phyloP scores from a whole-genome alignment of 2,888 invertebrate species.

The Liposcelis brunnea region DNA sequence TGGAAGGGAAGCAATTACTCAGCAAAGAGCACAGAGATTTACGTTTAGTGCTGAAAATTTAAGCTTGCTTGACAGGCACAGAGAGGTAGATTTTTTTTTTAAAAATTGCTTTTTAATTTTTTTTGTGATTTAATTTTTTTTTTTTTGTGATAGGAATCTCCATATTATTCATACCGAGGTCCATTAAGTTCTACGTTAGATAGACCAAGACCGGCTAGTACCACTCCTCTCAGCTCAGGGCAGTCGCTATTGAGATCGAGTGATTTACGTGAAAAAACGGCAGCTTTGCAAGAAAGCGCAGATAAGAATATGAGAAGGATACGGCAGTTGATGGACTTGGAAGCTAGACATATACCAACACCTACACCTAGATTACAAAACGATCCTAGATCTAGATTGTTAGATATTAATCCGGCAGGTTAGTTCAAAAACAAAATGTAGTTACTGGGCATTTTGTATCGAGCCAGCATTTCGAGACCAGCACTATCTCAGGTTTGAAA shows the following conservation, averaged over 20 bases:
- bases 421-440: slow-evolving; percentile 15
- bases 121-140: background rate
- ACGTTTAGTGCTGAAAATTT: slow-evolving; percentile 87
- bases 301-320: slow-evolving; percentile 41
- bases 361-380: slow-evolving; percentile 15
- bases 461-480: too few relatives aligned
- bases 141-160: background rate
- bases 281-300: background rate
- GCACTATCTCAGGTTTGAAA: too few relatives aligned
- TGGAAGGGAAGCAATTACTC: slow-evolving; percentile 47
- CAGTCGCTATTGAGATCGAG: background rate
- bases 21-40: slow-evolving; percentile 54
- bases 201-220: slow-evolving; percentile 5
- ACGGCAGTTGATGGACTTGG: slow-evolving; percentile 61
- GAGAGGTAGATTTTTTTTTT: slow-evolving; percentile 35
- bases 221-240: slow-evolving; percentile 4
- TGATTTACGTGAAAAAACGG: slow-evolving; percentile 1
- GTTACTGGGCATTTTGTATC: too few relatives aligned
- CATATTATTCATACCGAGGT: slow-evolving; percentile 2
- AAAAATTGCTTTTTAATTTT: background rate
- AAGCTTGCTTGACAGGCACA: slow-evolving; percentile 27
- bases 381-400: slow-evolving; percentile 32
- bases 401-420: slow-evolving; percentile 83
- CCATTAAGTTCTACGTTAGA: slow-evolving; percentile 3
- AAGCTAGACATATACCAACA: slow-evolving; percentile 24